These are phyloP conservation scores for Galbula dea DNA, from an alignment of 2,113 vertebrate genomes.

Conservation along the genomic window DNA sequence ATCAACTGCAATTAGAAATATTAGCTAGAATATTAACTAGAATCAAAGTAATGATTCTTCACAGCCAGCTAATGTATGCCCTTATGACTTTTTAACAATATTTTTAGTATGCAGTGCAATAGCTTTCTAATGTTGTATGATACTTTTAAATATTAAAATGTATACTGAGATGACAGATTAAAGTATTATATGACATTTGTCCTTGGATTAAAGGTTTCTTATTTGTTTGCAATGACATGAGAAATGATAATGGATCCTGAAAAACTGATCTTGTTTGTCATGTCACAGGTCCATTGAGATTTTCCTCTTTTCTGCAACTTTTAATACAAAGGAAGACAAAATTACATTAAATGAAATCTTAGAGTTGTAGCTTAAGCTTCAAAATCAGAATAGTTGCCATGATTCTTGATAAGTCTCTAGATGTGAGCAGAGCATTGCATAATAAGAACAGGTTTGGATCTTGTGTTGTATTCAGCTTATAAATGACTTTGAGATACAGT, in stretches of 20 bases:
- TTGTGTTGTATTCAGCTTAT: background rate
- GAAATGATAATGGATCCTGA: conserved; percentile 33
- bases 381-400: conserved; percentile 23
- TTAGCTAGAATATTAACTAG: background rate
- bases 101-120: background rate
- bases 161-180: conserved; percentile 22
- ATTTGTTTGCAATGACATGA: conserved; percentile 53
- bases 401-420: background rate
- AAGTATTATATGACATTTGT: background rate
- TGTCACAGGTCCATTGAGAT: conserved; percentile 9
- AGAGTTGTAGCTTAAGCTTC: conserved; percentile 3
- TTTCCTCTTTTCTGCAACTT: conserved; percentile 13
- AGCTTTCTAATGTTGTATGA: background rate
- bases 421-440: background rate
- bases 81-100: background rate
- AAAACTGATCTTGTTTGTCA: conserved; percentile 43
- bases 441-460: background rate
- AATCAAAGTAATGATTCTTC: background rate
- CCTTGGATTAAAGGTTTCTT: conserved; percentile 52
- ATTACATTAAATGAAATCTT: background rate
- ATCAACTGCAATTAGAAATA: background rate
- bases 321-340: conserved; percentile 26
- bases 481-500: background rate
- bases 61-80: background rate
- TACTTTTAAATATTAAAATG: conserved; percentile 21